Conservation (phyloP, 2,888 invertebrate genomes). For the Cataglyphis cursor region DNA sequence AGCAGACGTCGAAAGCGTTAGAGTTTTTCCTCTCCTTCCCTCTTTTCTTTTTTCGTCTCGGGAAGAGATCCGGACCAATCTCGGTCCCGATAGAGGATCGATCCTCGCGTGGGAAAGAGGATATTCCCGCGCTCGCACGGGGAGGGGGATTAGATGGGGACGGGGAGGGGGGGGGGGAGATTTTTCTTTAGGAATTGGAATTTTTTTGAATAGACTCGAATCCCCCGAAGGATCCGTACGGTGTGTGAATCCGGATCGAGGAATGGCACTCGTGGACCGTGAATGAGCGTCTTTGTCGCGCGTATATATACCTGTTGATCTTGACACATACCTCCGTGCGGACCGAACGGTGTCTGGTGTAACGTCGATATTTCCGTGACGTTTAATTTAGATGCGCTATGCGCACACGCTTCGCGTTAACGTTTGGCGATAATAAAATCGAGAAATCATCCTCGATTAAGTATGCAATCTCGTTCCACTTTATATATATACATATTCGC, state of each 20-base stretch:
- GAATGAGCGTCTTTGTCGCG: conserved; percentile 23
- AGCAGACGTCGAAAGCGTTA: conserved; percentile 23
- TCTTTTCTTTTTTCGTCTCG: background rate
- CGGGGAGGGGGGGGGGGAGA: background rate
- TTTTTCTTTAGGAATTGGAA: background rate
- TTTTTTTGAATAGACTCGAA: conserved; percentile 7
- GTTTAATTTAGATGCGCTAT: background rate
- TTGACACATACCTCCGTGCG: background rate
- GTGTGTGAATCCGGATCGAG: background rate
- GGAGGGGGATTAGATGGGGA: background rate
- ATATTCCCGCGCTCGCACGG: background rate
- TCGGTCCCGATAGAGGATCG: background rate
- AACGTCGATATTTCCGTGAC: background rate
- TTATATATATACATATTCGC: background rate
- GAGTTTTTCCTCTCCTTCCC: background rate
- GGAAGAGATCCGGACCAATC: background rate
- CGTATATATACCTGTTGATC: conserved; percentile 38
- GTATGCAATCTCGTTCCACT: background rate
- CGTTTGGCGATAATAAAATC: too few species aligned
- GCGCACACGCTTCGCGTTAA: too few species aligned
- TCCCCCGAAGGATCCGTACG: background rate
- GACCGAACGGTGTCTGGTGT: background rate
- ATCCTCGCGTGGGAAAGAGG: background rate
- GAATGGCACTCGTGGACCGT: background rate
- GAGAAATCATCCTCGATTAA: background rate